These are phyloP conservation scores for Pinna nobilis DNA, from an alignment of 1,140 invertebrate genomes.

Conservation along the genomic window DNA sequence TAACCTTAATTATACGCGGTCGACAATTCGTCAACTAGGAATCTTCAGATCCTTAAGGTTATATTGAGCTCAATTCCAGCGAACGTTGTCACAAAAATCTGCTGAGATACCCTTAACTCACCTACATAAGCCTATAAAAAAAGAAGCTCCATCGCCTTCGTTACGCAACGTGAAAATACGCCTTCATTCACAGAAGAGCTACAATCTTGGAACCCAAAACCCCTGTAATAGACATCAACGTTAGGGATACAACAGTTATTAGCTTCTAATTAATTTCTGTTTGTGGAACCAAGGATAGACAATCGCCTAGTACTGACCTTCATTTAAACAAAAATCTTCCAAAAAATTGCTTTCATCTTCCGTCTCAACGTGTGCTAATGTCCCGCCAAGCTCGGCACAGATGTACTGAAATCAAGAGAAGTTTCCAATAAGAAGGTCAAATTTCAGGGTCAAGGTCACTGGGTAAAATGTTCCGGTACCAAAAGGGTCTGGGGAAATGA, in stretches of 20 bases:
- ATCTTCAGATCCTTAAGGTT: no score
- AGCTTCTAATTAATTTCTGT: not conserved
- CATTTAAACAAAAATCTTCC: not conserved
- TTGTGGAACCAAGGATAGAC: not conserved
- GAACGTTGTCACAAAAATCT: no score
- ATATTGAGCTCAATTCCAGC: no score
- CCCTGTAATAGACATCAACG: not conserved
- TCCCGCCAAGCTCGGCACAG: conserved; percentile 13
- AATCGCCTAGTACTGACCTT: not conserved
- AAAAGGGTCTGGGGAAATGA: no score
- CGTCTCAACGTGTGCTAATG: conserved; percentile 5
- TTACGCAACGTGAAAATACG: not conserved
- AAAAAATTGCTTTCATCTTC: conserved; percentile 12
- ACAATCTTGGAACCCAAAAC: not conserved
- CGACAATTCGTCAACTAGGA: no score
- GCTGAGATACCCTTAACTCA: no score
- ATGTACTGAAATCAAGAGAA: conserved; percentile 5
- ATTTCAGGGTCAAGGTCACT: no score
- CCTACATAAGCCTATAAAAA: not conserved
- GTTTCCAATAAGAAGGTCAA: no score
- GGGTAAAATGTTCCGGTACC: no score
- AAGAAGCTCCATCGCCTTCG: not conserved
- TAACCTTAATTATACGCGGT: no score
- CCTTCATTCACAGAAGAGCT: not conserved
- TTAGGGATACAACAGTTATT: not conserved